Conservation (phyloP, 2,113 vertebrate species). For the Nothoprocta pentlandii region DNA sequence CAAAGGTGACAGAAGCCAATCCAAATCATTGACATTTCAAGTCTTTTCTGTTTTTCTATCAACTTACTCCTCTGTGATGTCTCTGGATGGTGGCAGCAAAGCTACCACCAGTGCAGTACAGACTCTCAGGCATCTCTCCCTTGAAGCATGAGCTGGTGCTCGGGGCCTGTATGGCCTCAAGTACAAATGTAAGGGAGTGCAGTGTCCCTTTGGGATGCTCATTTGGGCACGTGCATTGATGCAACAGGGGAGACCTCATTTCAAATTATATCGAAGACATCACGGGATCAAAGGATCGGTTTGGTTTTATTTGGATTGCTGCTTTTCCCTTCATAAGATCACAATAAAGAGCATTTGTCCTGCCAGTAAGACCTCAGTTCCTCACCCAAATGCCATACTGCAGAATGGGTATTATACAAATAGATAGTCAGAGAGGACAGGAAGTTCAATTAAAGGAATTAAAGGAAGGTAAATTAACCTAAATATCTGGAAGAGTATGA, state of each 20-base stretch:
- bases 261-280: not conserved
- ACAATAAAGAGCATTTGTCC: not conserved
- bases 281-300: not conserved
- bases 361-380: not conserved
- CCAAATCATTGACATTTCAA: not conserved
- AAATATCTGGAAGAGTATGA: not conserved
- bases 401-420: not conserved
- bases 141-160: not conserved
- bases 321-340: not conserved
- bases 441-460: no score
- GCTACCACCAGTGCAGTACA: not conserved
- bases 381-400: not conserved
- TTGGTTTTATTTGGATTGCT: not conserved
- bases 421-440: not conserved
- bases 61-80: not conserved
- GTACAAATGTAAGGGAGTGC: not conserved
- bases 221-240: not conserved
- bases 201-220: not conserved
- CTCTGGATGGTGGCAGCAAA: not conserved
- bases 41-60: not conserved
- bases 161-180: not conserved
- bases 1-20: not conserved
- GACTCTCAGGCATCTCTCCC: fast-evolving
- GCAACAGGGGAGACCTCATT: not conserved
- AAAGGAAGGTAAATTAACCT: not conserved